Base-by-base conservation (phyloP, 2,888 invertebrate genomes). In the Ferrisia virgata region DNA sequence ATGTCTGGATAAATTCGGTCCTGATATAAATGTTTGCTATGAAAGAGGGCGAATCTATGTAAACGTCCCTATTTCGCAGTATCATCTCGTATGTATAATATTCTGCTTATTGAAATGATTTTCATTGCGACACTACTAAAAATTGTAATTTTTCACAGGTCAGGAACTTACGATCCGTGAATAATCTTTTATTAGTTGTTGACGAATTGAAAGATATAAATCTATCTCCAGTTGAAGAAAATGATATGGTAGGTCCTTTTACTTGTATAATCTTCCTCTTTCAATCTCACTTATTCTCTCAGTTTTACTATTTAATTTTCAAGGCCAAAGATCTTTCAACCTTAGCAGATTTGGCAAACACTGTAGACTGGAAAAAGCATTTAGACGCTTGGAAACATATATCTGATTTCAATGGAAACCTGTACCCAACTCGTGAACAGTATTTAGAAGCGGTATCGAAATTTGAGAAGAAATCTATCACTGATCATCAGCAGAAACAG, bases 31-130 rank as follows among this genome's bases (percentile, higher is more conserved):
- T 40, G 76, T 86, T 39, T 43, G 84, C 58, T 85, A 85, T 76
- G 69, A 84, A 69, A 86, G 86, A 79, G 87, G 87, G 0, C 85
- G 87, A 72, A 86, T 87, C 15, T 86, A 86, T 72, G 86, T 87
- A 72, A 86, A 86, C 72, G 86, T 86, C 22, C 83, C 80, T 2
- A 72, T 84, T 58, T 76, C 84, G 47, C 39, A 85, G 18, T 84
- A 53, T 84, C 22, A 78, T 39, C 86, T 85, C 84, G 76, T 83
- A 15, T 85, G 86, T 82, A 85, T 86, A 40, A 33, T 64, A 3
- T 53, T 1, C 22, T 13, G 22, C 13, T 79, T 47, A 28, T n/a
- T 80, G 43, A 25, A 25, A 43, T 40, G 0, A 15, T 78, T 39
- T 40, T 79, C 33, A 64, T 47, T 22, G 18, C 22, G 36, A 36